These are phyloP conservation scores for Delphinus delphis DNA, from an alignment of 2,113 vertebrate species.

Conservation along the genomic window DNA sequence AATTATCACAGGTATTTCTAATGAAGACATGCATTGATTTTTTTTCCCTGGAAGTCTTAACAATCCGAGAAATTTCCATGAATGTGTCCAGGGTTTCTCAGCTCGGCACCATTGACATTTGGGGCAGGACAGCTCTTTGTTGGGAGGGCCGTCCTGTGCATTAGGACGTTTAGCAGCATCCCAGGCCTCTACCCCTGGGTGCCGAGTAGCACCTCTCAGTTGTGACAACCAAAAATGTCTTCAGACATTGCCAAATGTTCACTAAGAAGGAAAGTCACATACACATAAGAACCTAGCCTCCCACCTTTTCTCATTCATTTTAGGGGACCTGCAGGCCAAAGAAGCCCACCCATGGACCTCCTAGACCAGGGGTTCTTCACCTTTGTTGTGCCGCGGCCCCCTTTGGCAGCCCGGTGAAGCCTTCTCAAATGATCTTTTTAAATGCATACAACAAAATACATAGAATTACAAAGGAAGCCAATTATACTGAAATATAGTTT, in stretches of 20 bases:
- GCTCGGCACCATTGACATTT: not conserved
- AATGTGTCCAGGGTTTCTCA: not conserved
- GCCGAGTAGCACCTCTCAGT: not conserved
- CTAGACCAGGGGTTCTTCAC: not conserved
- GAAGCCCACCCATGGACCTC: too few relatives aligned
- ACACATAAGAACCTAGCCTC: not conserved
- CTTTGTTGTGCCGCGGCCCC: not conserved
- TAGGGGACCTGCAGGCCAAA: not conserved
- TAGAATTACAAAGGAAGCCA: slow-evolving; percentile 1
- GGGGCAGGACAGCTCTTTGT: not conserved
- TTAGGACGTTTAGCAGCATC: not conserved
- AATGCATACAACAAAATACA: not conserved
- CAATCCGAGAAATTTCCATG: not conserved
- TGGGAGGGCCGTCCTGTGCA: not conserved
- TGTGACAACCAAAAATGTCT: not conserved
- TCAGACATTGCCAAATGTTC: not conserved
- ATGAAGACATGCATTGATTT: not conserved
- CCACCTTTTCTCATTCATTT: not conserved
- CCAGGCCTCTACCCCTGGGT: not conserved
- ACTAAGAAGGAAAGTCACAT: not conserved
- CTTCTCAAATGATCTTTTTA: not conserved
- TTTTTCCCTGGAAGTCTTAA: not conserved
- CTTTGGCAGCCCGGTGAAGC: not conserved
- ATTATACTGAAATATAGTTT: not conserved
- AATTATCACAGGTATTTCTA: not conserved